Evolutionary conservation across 2,888 invertebrate genomes (phyloP), one percentile per base, ranked within the genome.

Genomic region (Volucella inflata): DNA sequence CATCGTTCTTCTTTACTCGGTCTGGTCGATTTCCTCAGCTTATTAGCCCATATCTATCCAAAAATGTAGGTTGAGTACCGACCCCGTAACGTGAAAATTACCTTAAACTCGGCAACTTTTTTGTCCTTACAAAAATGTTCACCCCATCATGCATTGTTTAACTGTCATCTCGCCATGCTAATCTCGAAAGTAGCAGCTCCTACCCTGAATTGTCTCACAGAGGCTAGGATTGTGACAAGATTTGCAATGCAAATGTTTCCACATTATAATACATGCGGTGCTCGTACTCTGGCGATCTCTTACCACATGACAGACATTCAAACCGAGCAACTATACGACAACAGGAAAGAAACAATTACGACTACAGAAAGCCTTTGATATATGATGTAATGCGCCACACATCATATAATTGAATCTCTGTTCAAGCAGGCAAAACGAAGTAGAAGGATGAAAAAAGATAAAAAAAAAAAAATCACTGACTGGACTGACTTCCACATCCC

Each of bases 381-480:
- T 50, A 53, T 53, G 68, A 68, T 50, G 68, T 72, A 72, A 68
- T 46, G 51, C 12, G 46, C 12, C 44, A 17, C 12, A 50, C 10
- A 46, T 36, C 48, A 17, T 14, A 48, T 60, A 84, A 84, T 79
- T 84, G 65, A 84, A 65, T 70, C 53, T 71, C 71, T 82, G 44
- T 70, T 70, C 65, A 59, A 71, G 71, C 48, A 82, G 71, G 17
- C 77, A 57, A 59, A 71, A 67, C 59, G 50, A 72, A 72, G 65
- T 64, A 50, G 38, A 75, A 16, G 8, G 44, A 30, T 2, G 6
- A 11, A 40, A 6, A 62, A 36, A 65, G n/a, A 14, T 6, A 30
- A 30, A 30, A 11, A 50, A 2, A 62, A 36, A 51, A 36, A n/a
- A 44, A 17, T 10, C 57, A 59, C 48, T 38, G 46, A 14, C 55